Evolutionary conservation across 35 echinoderm and acorn worm species (phyloP), one percentile per base, ranked within the genome.

Genomic region (Diadema setosum): DNA sequence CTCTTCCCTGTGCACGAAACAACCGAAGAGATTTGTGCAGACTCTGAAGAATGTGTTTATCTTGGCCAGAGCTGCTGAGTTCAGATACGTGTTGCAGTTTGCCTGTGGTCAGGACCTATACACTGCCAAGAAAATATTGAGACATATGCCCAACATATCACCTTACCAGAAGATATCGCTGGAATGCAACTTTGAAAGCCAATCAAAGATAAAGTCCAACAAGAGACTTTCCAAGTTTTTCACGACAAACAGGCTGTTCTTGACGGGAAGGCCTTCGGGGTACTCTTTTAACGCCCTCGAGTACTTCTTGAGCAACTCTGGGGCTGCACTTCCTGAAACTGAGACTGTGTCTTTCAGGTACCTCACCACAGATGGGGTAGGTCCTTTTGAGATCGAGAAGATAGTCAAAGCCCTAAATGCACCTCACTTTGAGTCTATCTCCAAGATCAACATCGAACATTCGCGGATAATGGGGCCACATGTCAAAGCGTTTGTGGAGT

Each of bases 111-210:
- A 44, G n/a, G 73, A 78, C 73, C 35, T 78, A 17, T 78, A 78
- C 73, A 78, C 73, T 0, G 73, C 73, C 9, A 78, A 78, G 73
- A 78, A 78, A 36, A 78, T 78, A 1, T 41, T 78, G 14, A 16
- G 73, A 44, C 73, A 78, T 36, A 78, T 78, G 73, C 40, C 73
- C 11, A 78, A 78, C 17, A 78, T 78, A 5, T 35, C 73, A 7
- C 73, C 73, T 21, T 78, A 78, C 37, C 73, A 78, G 44, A 78
- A 78, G 73, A 41, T 78, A 20, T 34, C 73, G 24, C 9, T 78
- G 11, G 73, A 78, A n/a, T 78, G 73, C 39, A 78, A 78, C 40
- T 78, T 78, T 43, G 73, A 78, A 41, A 78, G 73, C 37, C 73
- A 78, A 20, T 78, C 73, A 16, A 43, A 78, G 40, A 44, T 23